Conservation (phyloP, 2,888 invertebrate genomes). For the Prosopocoilus inquinatus region DNA sequence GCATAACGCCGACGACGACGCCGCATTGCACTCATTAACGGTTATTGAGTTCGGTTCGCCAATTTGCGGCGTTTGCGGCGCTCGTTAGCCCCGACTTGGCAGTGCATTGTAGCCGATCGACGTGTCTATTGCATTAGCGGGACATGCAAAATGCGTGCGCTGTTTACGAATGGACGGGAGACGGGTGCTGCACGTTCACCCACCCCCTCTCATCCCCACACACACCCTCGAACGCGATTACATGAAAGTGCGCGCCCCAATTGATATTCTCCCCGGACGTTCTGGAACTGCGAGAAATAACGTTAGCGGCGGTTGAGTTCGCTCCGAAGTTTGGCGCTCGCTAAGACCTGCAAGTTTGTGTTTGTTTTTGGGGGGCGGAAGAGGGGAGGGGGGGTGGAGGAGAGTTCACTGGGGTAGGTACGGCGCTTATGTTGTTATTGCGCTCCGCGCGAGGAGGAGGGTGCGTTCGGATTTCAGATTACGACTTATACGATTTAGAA, state of each 20-base stretch:
- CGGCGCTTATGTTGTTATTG: too few species aligned
- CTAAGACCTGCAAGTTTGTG: too few species aligned
- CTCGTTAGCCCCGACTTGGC: slow-evolving; percentile 20
- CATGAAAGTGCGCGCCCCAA: neutral
- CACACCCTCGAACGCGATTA: neutral
- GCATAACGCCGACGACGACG: slow-evolving; percentile 18
- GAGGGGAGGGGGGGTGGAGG: too few species aligned
- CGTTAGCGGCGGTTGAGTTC: too few species aligned
- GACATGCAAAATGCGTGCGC: neutral
- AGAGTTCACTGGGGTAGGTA: too few species aligned
- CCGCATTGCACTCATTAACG: slow-evolving; percentile 25
- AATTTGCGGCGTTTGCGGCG: slow-evolving; percentile 22
- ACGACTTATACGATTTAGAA: too few species aligned
- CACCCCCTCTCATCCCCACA: too few species aligned
- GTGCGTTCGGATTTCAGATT: too few species aligned
- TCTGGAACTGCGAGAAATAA: neutral
- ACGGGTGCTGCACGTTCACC: neutral
- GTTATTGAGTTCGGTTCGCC: slow-evolving; percentile 26
- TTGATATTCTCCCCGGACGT: neutral
- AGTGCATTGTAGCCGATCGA: slow-evolving; percentile 6
- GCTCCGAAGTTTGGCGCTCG: too few species aligned
- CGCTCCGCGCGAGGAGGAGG: too few species aligned
- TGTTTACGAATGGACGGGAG: neutral
- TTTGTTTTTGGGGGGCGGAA: too few species aligned
- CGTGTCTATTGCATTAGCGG: slow-evolving; percentile 3